Conservation (phyloP, 2,113 vertebrate species). For the Dicerorhinus sumatrensis region DNA sequence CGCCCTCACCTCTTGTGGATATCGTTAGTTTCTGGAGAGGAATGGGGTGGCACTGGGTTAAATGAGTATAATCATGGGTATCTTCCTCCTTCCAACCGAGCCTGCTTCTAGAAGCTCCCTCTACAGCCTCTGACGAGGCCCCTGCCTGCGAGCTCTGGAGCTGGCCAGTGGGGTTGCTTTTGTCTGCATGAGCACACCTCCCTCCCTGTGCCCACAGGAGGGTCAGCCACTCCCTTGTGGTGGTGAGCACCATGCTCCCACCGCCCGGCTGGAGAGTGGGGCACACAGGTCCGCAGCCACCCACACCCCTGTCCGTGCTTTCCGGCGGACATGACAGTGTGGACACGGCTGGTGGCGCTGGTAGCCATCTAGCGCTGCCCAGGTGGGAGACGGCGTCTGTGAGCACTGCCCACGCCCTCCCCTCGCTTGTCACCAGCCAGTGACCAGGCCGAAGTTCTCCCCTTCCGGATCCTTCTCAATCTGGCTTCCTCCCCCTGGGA, state of each 20-base stretch:
- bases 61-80: background rate
- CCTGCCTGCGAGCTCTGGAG: background rate
- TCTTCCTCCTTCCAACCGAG: background rate
- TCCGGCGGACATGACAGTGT: background rate
- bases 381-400: background rate
- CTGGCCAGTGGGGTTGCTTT: background rate
- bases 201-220: background rate
- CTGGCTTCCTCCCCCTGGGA: background rate
- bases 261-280: background rate
- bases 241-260: background rate
- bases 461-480: no score
- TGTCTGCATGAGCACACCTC: no score
- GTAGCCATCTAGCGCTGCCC: background rate
- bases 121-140: background rate
- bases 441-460: background rate
- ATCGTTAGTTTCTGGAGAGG: background rate
- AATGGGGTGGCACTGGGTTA: background rate
- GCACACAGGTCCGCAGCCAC: accelerated
- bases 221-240: background rate
- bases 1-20: background rate
- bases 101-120: background rate
- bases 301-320: background rate
- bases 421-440: background rate
- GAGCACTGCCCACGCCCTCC: background rate
- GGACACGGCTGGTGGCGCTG: background rate